Conservation (phyloP, 2,113 vertebrate genomes). For the Diphyllodes magnificus region DNA sequence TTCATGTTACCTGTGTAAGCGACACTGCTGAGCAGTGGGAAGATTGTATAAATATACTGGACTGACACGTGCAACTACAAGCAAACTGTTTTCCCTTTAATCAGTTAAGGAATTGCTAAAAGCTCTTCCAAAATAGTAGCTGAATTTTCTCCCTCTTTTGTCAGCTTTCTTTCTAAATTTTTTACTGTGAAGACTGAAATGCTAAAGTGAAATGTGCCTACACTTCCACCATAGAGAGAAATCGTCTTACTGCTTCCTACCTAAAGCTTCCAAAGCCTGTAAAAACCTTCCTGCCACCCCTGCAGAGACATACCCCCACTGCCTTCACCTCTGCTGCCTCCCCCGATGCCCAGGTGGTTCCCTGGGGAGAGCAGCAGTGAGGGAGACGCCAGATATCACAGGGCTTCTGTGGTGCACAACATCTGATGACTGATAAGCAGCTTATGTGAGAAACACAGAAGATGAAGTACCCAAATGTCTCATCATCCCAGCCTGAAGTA, state of each 20-base stretch:
- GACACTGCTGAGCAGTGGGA: not conserved
- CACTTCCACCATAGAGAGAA: not conserved
- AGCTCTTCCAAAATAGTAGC: not conserved
- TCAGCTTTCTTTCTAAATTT: rapidly evolving
- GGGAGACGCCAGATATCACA: not conserved
- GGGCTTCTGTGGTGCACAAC: not conserved
- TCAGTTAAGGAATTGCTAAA: not conserved
- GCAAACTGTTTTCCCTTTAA: not conserved
- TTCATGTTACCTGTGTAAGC: not conserved
- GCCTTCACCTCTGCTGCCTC: not conserved
- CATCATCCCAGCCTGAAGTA: not conserved
- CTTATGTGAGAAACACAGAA: rapidly evolving
- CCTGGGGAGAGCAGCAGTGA: not conserved
- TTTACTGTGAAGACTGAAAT: not conserved
- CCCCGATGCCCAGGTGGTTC: not conserved
- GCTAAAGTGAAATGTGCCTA: not conserved
- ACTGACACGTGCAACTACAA: not conserved
- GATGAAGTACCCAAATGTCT: not conserved
- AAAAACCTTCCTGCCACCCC: not conserved
- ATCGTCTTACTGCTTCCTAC: not conserved
- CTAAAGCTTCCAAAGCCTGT: not conserved
- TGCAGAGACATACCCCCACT: not conserved
- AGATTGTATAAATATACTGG: not conserved
- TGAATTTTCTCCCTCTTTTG: not conserved
- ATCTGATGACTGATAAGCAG: not conserved